phyloP scores from a whole-genome alignment of 2,113 vertebrate species.

The Taxidea taxus region DNA sequence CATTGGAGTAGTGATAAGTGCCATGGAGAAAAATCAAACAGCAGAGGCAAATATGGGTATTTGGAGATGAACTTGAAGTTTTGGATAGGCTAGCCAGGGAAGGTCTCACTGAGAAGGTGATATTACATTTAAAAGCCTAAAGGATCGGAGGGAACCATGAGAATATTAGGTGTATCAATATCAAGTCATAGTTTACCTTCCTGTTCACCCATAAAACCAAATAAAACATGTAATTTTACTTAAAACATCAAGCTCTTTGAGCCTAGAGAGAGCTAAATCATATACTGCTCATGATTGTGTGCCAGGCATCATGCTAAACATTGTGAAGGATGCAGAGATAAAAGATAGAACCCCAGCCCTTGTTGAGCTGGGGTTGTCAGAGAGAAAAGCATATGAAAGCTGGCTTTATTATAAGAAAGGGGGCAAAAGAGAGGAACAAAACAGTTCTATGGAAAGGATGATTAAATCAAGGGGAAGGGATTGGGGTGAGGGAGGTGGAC shows the following conservation, averaged over 20 bases:
- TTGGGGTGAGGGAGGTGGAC: background rate
- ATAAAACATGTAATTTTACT: background rate
- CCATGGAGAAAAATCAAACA: background rate
- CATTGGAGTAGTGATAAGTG: background rate
- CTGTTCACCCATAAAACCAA: background rate
- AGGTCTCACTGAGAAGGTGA: background rate
- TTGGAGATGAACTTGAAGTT: constrained; percentile 11
- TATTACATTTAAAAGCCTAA: background rate
- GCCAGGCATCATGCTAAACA: background rate
- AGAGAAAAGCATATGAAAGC: background rate
- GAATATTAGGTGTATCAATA: background rate
- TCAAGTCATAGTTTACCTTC: background rate
- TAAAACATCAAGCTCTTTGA: background rate
- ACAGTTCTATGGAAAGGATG: background rate
- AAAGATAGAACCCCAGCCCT: background rate
- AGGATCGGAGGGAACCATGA: background rate
- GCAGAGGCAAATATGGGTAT: background rate
- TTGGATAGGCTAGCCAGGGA: background rate
- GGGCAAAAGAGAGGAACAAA: background rate
- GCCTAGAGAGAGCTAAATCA: background rate
- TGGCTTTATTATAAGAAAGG: background rate
- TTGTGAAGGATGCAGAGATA: background rate
- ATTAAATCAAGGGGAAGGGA: background rate
- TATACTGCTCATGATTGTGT: background rate
- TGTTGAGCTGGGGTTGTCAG: background rate